Conservation (phyloP, 2,797 vertebrate species). For the Melopsittacus undulatus region DNA sequence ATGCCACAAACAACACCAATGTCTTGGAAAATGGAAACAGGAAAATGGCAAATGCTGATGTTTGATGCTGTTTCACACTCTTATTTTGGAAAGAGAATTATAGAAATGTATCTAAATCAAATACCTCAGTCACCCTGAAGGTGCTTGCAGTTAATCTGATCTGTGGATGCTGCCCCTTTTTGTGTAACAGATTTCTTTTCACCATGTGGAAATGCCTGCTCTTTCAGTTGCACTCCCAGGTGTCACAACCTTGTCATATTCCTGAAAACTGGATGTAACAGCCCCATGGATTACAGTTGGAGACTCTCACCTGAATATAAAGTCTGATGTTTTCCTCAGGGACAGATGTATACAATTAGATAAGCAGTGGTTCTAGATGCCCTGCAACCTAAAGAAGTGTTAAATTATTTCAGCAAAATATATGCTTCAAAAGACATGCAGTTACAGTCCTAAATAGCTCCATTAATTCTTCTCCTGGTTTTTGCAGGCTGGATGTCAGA, state of each 20-base stretch:
- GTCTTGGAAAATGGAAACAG: neutral
- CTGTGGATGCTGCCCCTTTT: neutral
- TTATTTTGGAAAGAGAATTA: neutral
- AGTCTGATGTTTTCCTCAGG: neutral
- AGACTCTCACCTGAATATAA: neutral
- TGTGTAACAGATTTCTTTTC: neutral
- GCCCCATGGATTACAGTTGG: neutral
- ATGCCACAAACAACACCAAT: rapidly evolving
- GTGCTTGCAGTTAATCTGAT: neutral
- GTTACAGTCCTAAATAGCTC: neutral
- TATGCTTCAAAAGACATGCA: rapidly evolving
- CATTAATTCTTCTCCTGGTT: neutral
- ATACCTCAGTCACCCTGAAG: neutral
- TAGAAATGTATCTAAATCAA: neutral
- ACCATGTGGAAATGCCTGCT: neutral
- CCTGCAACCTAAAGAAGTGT: neutral
- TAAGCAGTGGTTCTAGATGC: neutral
- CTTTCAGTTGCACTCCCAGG: neutral
- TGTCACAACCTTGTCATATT: neutral
- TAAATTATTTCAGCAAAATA: neutral
- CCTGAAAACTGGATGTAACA: neutral
- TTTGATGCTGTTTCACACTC: neutral
- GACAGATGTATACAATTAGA: neutral
- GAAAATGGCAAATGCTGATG: neutral
- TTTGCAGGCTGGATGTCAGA: neutral